These are phyloP conservation scores for Diplosoma virens DNA, from an alignment of 23 tunicate genomes.

Conservation along the genomic window DNA sequence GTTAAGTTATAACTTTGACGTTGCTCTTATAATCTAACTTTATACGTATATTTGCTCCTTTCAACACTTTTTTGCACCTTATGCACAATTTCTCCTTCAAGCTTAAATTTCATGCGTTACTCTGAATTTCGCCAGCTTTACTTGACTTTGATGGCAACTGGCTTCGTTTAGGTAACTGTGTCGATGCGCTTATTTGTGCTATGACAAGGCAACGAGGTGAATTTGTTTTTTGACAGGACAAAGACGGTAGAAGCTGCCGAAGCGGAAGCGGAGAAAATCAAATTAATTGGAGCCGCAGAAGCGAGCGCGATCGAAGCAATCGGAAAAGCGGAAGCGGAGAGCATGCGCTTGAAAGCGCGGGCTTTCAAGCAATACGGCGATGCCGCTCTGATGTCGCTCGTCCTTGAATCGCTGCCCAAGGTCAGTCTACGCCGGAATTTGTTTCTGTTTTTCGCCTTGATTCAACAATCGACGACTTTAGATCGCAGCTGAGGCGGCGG, in stretches of 20 bases:
- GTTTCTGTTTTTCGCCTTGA: background rate
- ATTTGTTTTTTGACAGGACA: too few relatives aligned
- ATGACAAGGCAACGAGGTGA: too few relatives aligned
- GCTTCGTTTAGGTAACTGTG: too few relatives aligned
- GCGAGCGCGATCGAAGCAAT: conserved; percentile 91
- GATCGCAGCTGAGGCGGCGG: conserved; percentile 92
- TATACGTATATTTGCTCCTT: too few relatives aligned
- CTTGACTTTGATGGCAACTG: too few relatives aligned
- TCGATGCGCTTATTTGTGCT: too few relatives aligned
- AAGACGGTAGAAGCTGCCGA: conserved; percentile 83
- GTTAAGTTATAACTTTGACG: too few relatives aligned
- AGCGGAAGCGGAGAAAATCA: conserved; percentile 93
- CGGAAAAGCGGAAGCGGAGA: conserved; percentile 96
- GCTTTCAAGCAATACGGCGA: conserved; percentile 97
- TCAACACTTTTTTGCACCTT: too few relatives aligned
- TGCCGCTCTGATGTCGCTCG: conserved; percentile 96
- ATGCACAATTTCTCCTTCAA: too few relatives aligned
- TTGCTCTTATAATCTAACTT: too few relatives aligned
- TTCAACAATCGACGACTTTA: background rate
- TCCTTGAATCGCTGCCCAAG: conserved; percentile 94
- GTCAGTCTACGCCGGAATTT: conserved; percentile 27
- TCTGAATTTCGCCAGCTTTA: too few relatives aligned
- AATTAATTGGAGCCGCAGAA: conserved; percentile 78
- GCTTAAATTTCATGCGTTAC: too few relatives aligned
- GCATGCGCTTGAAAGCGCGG: conserved; percentile 87